Percentiles rank a stretch among this genome's conserved stretches.
These are phyloP conservation scores for Brachyrhaphis roseni DNA, from an alignment of 2,797 vertebrate species.

Conservation along the genomic window DNA sequence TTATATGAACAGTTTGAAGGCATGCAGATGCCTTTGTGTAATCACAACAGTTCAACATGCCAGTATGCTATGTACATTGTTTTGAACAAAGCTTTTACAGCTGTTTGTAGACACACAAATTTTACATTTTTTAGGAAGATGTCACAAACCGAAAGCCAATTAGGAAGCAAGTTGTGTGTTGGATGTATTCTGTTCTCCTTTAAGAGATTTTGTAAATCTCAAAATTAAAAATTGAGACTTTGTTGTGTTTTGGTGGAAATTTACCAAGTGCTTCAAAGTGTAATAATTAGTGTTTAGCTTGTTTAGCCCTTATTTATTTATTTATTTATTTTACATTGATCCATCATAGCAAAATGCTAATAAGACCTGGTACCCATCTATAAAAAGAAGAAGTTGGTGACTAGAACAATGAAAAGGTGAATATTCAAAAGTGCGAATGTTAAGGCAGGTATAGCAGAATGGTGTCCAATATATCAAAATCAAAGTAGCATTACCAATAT, in stretches of 20 bases:
- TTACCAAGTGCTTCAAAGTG: background rate
- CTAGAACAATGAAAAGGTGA: background rate
- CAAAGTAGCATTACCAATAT: background rate
- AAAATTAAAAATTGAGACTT: background rate
- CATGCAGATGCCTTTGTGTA: background rate
- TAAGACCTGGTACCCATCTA: background rate
- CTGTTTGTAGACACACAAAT: background rate
- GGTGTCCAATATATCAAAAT: background rate
- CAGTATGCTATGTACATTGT: conserved; percentile 24
- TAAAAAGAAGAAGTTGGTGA: background rate
- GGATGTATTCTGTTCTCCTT: background rate
- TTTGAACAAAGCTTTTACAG: conserved; percentile 15
- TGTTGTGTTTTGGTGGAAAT: background rate
- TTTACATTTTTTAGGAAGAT: background rate
- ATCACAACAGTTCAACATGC: background rate
- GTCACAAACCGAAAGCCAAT: background rate
- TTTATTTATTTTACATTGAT: background rate
- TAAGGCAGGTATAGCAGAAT: background rate
- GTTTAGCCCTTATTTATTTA: background rate
- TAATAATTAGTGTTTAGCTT: background rate
- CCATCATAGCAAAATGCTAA: background rate
- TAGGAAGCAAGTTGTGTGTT: background rate
- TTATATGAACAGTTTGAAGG: background rate
- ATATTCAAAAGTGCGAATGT: background rate
- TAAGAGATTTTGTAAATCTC: background rate